Percentiles rank a stretch among this genome's conserved stretches.
Evolutionary conservation across 64 coral and sea anemone species (phyloP).

Genomic region (Cladopsammia gracilis): DNA sequence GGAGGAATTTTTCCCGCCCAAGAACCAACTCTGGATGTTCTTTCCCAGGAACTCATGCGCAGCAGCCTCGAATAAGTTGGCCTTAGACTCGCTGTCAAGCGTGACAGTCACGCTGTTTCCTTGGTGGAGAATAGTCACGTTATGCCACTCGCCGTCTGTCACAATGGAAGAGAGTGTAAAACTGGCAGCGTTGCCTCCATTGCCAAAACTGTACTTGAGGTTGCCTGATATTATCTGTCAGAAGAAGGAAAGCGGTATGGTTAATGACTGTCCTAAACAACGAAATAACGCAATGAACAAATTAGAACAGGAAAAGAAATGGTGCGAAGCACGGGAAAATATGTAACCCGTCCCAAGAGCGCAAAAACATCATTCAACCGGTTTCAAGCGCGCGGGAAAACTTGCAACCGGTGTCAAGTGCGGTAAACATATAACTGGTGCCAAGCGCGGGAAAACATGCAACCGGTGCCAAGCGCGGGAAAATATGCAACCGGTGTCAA

Average conservation of each 20-base stretch:
- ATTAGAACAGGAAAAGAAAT: not conserved
- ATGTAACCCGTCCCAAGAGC: too few relatives aligned
- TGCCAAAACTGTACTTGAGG: conserved; percentile 66
- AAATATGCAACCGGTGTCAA: not conserved
- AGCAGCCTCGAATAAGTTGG: conserved; percentile 35
- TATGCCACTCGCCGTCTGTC: conserved; percentile 88
- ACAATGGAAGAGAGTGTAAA: conserved; percentile 43
- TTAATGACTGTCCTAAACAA: too few relatives aligned
- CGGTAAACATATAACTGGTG: too few relatives aligned
- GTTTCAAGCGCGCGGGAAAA: not conserved
- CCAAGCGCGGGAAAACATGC: not conserved
- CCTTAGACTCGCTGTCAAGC: not conserved
- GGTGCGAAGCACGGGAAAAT: too few relatives aligned
- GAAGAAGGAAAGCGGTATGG: not conserved
- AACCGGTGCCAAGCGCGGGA: too few relatives aligned
- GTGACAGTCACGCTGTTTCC: conserved; percentile 66
- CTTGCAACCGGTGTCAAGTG: not conserved
- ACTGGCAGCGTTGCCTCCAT: conserved; percentile 29
- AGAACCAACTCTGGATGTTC: conserved; percentile 64
- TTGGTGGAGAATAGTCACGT: conserved; percentile 64
- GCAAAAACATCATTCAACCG: not conserved
- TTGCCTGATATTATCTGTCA: conserved; percentile 61
- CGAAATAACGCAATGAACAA: too few relatives aligned
- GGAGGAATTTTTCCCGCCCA: conserved; percentile 52
- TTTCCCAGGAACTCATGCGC: conserved; percentile 73